These are phyloP conservation scores for Peribatodes rhomboidaria DNA, from an alignment of 2,888 invertebrate genomes.

Conservation along the genomic window DNA sequence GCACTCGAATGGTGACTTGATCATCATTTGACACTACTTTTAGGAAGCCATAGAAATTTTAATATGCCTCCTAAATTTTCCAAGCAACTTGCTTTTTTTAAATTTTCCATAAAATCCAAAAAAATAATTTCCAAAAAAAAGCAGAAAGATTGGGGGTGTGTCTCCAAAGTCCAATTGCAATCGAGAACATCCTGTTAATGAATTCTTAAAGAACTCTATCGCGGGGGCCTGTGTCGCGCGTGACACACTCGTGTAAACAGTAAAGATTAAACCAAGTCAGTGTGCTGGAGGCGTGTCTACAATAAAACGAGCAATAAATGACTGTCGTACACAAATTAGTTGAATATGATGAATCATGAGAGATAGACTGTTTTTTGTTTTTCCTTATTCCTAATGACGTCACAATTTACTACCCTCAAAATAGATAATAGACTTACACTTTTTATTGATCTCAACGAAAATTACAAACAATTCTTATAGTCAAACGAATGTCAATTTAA, in stretches of 20 bases:
- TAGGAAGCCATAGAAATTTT: no score
- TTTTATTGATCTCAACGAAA: no score
- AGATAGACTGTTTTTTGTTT: not conserved
- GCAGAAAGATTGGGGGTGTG: constrained; percentile 8
- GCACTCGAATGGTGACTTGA: no score
- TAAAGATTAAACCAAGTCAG: not conserved
- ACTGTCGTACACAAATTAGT: not conserved
- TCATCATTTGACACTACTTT: no score
- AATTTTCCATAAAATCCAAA: no score
- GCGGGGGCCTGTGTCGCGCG: constrained; percentile 11
- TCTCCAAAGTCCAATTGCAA: not conserved
- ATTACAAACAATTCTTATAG: no score
- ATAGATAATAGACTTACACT: no score
- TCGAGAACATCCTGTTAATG: constrained; percentile 1
- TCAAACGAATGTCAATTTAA: no score
- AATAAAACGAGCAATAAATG: constrained; percentile 3
- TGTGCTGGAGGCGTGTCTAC: constrained; percentile 17
- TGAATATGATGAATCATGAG: not conserved
- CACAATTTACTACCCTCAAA: no score
- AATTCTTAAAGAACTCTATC: not conserved
- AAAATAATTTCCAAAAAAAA: no score
- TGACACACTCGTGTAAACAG: constrained; percentile 16
- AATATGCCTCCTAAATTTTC: no score
- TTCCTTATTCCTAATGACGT: not conserved
- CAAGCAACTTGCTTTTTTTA: no score